Conservation (phyloP, 2,113 vertebrate genomes). For the Notechis scutatus region DNA sequence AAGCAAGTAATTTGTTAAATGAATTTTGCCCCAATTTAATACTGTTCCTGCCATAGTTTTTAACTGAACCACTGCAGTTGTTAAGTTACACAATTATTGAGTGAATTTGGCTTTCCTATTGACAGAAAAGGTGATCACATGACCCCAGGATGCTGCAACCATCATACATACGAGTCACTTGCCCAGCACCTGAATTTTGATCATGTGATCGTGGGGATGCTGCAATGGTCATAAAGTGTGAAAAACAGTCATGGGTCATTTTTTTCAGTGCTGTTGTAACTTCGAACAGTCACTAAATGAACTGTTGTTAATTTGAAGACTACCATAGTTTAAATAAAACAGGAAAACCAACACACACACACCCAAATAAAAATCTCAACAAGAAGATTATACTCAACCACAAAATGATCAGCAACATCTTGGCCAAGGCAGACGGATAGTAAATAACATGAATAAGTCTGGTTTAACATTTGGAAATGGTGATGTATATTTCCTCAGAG, state of each 20-base stretch:
- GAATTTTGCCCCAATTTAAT: background rate
- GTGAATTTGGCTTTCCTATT: background rate
- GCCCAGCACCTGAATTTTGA: background rate
- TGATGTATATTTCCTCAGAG: constrained; percentile 65
- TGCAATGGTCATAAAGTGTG: background rate
- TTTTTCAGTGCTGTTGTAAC: background rate
- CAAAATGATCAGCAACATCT: background rate
- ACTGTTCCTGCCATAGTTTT: background rate
- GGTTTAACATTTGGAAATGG: constrained; percentile 1
- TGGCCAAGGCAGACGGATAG: background rate
- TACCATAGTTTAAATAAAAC: too few relatives aligned
- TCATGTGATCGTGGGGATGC: background rate
- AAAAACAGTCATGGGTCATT: background rate
- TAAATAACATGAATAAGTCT: background rate
- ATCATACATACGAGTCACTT: background rate
- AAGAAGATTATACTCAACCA: background rate
- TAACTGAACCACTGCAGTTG: background rate
- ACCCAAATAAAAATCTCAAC: background rate
- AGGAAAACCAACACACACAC: too few relatives aligned
- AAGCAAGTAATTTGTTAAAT: background rate
- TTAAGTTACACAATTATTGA: background rate
- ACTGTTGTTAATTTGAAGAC: background rate
- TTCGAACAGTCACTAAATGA: background rate
- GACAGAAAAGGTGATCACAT: background rate
- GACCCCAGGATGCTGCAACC: background rate